phyloP scores from a whole-genome alignment of 2,888 invertebrate genomes.

The Oxycera nigricornis region DNA sequence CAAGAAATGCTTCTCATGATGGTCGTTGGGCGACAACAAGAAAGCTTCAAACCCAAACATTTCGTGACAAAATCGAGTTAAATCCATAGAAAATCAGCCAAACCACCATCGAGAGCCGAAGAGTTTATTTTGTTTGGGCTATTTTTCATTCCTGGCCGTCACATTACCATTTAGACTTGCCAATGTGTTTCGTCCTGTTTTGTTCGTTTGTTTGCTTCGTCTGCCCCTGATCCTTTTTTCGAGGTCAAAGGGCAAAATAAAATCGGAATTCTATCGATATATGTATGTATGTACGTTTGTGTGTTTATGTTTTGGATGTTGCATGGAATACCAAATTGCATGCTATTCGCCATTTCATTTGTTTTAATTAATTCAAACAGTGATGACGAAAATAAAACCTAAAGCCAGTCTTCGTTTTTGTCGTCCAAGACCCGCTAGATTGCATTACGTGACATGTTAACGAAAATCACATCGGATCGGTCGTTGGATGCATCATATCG shows the following conservation, averaged over 20 bases:
- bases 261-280: background rate
- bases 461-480: conserved; percentile 13
- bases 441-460: conserved; percentile 13
- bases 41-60: conserved; percentile 32
- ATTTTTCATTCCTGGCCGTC: background rate
- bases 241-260: background rate
- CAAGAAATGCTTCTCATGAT: background rate
- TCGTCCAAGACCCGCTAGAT: conserved; percentile 3
- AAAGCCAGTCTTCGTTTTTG: background rate
- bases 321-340: background rate
- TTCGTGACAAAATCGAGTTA: conserved; percentile 31
- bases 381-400: background rate
- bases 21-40: conserved; percentile 12
- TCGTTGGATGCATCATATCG: background rate
- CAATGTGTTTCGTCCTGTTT: background rate
- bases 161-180: background rate
- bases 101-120: background rate
- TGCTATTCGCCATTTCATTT: conserved; percentile 22
- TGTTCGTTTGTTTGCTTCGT: background rate
- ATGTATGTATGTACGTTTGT: background rate
- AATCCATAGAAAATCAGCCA: background rate
- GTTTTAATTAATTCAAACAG: conserved; percentile 5
- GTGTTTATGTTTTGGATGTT: background rate
- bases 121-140: background rate
- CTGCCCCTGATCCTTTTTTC: conserved; percentile 1